phyloP scores from a whole-genome alignment of 2,888 invertebrate genomes.

The Drosophila sordidula region DNA sequence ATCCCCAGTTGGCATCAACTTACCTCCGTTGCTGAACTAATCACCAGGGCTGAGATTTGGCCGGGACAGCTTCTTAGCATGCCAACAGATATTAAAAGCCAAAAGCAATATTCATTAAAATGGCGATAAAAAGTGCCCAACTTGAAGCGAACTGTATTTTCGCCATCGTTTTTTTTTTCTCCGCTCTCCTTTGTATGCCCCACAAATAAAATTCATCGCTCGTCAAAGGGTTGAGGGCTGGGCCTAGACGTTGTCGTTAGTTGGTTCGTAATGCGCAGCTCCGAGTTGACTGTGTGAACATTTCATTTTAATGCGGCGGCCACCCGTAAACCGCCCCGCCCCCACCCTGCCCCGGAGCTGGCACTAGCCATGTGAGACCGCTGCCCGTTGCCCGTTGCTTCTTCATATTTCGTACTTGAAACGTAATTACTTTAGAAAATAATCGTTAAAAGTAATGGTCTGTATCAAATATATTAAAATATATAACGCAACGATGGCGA shows the following conservation, averaged over 20 bases:
- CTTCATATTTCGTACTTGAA: constrained; percentile 82
- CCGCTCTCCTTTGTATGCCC: constrained; percentile 1
- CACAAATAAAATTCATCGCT: constrained; percentile 62
- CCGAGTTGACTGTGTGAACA: constrained; percentile 70
- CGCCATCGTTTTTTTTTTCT: constrained; percentile 16
- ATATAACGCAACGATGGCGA: constrained; percentile 75
- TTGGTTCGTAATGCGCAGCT: constrained; percentile 33
- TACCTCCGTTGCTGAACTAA: constrained; percentile 41
- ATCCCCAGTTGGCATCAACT: constrained; percentile 38
- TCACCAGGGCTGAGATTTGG: constrained; percentile 42
- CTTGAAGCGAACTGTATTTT: constrained; percentile 34
- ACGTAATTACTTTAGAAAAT: constrained; percentile 84
- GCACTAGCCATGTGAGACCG: constrained; percentile 60
- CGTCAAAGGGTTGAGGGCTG: constrained; percentile 51
- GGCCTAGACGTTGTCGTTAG: constrained; percentile 69
- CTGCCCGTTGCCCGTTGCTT: constrained; percentile 54
- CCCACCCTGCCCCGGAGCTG: background rate
- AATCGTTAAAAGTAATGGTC: constrained; percentile 84
- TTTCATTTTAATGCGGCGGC: constrained; percentile 75
- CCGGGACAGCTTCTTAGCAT: constrained; percentile 21
- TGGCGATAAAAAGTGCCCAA: constrained; percentile 61
- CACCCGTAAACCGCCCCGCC: constrained; percentile 28
- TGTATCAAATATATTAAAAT: constrained; percentile 85
- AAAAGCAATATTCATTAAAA: constrained; percentile 79
- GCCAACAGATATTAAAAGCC: constrained; percentile 68